Evolutionary conservation across 2,888 invertebrate genomes (phyloP).

Genomic region (Artemia sp.): DNA sequence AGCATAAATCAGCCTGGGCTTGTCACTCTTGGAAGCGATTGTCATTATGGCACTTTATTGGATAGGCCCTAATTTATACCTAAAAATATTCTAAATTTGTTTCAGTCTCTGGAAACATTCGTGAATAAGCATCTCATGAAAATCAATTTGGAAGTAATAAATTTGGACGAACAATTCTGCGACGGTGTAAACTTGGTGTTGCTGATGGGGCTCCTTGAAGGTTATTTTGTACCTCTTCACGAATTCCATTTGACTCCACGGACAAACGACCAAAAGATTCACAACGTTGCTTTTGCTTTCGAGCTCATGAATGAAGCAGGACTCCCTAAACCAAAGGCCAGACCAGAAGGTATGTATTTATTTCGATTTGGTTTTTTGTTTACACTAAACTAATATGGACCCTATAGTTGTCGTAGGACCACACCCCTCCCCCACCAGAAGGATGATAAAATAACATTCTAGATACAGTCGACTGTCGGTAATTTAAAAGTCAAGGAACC

Average conservation of each 20-base stretch:
- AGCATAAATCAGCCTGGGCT: no score
- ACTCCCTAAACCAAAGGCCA: slow-evolving; percentile 74
- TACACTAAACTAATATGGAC: not conserved
- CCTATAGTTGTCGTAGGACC: not conserved
- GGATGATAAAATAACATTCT: no score
- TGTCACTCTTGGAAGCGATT: no score
- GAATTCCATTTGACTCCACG: slow-evolving; percentile 84
- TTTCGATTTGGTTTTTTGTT: not conserved
- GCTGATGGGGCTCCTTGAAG: slow-evolving; percentile 86
- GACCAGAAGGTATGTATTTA: slow-evolving; percentile 63
- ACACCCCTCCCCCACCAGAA: not conserved
- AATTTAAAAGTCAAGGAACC: no score
- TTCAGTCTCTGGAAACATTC: slow-evolving; percentile 79
- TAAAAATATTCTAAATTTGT: slow-evolving; percentile 19
- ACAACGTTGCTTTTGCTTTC: slow-evolving; percentile 91
- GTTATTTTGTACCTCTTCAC: slow-evolving; percentile 91
- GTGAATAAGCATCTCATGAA: slow-evolving; percentile 95
- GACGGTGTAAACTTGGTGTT: slow-evolving; percentile 92
- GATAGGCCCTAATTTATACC: no score
- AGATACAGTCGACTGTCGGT: no score
- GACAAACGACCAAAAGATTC: slow-evolving; percentile 77
- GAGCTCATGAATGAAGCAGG: slow-evolving; percentile 96
- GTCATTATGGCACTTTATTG: no score
- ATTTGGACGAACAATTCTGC: slow-evolving; percentile 84
- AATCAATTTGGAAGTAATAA: slow-evolving; percentile 83